A percentile compares a stretch with the other conserved stretches of the same genome.
Evolutionary conservation across 2,113 vertebrate genomes (phyloP).

Genomic region (Megaleporinus macrocephalus): DNA sequence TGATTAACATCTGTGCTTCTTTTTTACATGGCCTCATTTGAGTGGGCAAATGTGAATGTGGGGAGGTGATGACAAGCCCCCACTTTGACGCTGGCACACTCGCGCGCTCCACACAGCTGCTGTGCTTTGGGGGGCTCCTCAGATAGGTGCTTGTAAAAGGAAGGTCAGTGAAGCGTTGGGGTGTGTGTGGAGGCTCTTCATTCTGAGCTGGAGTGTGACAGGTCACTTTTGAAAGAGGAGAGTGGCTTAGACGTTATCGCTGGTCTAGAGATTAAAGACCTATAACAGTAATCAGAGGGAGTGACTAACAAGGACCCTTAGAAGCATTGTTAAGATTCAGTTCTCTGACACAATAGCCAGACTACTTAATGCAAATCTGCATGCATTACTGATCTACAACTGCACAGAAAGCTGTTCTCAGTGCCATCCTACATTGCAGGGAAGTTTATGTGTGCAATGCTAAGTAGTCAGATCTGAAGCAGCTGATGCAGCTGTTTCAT

Average conservation of each 20-base stretch:
- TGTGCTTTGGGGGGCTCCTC: constrained; percentile 43
- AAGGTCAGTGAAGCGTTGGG: constrained; percentile 46
- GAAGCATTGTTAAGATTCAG: background rate
- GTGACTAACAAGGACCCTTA: background rate
- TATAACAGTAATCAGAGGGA: background rate
- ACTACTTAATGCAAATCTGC: background rate
- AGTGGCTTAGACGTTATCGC: background rate
- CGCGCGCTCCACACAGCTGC: constrained; percentile 35
- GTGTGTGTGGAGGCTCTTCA: constrained; percentile 53
- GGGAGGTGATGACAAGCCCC: constrained; percentile 75
- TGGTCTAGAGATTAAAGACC: background rate
- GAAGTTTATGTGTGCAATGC: constrained; percentile 2
- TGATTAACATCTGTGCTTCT: constrained; percentile 74
- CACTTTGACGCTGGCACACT: constrained; percentile 50
- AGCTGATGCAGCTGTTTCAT: constrained; percentile 49
- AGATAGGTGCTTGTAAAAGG: constrained; percentile 47
- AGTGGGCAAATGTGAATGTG: constrained; percentile 73
- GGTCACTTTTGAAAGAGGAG: constrained; percentile 6
- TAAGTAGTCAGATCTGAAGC: constrained; percentile 29
- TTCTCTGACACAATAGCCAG: constrained; percentile 1
- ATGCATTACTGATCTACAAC: constrained; percentile 2
- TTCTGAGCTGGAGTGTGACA: constrained; percentile 20
- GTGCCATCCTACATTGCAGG: background rate
- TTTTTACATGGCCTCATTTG: constrained; percentile 75
- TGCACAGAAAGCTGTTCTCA: background rate